Base-by-base conservation (phyloP, 64 coral and sea anemone genomes). In the Dendrophyllia cribrosa region DNA sequence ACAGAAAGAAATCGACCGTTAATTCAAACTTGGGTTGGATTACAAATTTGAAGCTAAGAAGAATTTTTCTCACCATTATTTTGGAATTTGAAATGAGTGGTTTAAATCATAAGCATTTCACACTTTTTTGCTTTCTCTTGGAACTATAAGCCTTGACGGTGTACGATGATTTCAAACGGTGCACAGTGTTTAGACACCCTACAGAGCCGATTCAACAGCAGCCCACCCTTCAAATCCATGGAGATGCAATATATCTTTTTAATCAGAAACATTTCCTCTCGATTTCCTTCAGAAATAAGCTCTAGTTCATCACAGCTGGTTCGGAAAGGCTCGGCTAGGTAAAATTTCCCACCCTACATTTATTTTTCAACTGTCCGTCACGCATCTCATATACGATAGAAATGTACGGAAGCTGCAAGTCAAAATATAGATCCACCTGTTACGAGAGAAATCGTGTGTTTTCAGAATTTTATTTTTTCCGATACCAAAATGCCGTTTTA, bases 191-290 rank as follows among this genome's bases (percentile, higher is more conserved):
- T 9, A 23, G 44, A 21, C 80, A 51, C 80, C 80, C 80, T 22
- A 34, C 45, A 62, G 80, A 21, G 80, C 9, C 20, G 20, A 21
- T 68, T 68, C 45, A 66, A 84, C 13, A 67, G 62, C 17, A 51
- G 34, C 62, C 16, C 80, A 44, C 62, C 20, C 61, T 64, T 84
- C 80, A 61, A 64, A 84, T 84, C 60, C 61, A 67, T 65, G 61
- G 80, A 84, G 67, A 84, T 84, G 58, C 59, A 50, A 68, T 84
- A 84, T 62, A 68, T 84, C 80, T 84, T 65, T 66, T 67, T 84
- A 84, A 84, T 84, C 80, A 84, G 80, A 84, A 84, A 84, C 16
- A 62, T 65, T 68, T 84, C 80, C 80, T 84, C 44, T 84, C 62
- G 45, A 84, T 84, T 84, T 84, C 80, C 80, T 84, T 84, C 61